Conservation (phyloP, 2,113 vertebrate genomes). For the Neotoma lepida region DNA sequence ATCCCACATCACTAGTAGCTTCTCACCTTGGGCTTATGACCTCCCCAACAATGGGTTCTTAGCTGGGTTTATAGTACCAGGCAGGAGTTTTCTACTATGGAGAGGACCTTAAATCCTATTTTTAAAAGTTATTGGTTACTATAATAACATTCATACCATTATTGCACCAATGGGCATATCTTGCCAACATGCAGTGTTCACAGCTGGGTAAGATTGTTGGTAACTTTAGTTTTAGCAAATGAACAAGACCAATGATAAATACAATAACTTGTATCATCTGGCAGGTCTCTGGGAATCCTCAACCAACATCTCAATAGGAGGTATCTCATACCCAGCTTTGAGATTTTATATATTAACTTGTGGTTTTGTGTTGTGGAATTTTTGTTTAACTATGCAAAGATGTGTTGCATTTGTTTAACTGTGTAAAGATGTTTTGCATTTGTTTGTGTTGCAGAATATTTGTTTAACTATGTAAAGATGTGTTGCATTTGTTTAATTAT, state of each 20-base stretch:
- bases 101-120: neutral
- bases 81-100: neutral
- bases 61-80: neutral
- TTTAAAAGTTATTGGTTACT: neutral
- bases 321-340: neutral
- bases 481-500: no score
- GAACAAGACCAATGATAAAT: neutral
- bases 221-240: neutral
- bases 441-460: no score
- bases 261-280: neutral
- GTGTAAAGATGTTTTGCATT: no score
- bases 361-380: neutral
- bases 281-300: neutral
- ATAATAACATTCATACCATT: neutral
- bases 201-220: no score
- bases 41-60: neutral
- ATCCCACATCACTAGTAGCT: neutral
- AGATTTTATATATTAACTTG: neutral
- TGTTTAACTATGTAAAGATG: no score
- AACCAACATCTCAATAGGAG: neutral
- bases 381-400: no score
- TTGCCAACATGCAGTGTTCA: neutral
- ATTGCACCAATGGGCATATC: neutral
- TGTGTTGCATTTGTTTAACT: no score
- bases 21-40: neutral